A percentile compares a stretch with the other conserved stretches of the same genome.
These are phyloP conservation scores for Picathartes gymnocephalus DNA, from an alignment of 2,113 vertebrate species.

Conservation along the genomic window DNA sequence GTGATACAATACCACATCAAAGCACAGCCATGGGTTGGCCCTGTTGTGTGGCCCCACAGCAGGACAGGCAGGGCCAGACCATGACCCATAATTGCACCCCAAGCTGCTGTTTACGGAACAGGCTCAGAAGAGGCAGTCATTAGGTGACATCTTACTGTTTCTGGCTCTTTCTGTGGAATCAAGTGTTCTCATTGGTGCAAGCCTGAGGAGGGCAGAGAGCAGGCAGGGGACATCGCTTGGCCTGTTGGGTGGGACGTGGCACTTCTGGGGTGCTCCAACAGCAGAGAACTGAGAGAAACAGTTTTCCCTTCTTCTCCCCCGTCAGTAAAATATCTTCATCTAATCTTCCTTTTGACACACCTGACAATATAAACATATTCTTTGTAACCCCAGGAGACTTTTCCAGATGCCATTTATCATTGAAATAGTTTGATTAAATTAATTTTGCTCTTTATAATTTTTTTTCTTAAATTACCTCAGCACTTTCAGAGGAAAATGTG, in stretches of 20 bases:
- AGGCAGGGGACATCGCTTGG: background rate
- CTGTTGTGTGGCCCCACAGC: fast-evolving
- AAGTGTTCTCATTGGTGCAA: background rate
- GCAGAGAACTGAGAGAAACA: background rate
- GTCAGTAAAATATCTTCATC: background rate
- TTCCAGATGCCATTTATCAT: background rate
- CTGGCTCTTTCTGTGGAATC: background rate
- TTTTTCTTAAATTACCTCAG: conserved; percentile 19
- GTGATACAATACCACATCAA: fast-evolving
- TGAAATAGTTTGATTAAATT: conserved; percentile 30
- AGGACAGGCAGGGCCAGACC: background rate
- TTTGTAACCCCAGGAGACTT: background rate
- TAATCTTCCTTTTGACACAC: background rate
- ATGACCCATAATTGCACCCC: background rate
- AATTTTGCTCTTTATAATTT: conserved; percentile 12
- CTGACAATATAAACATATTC: background rate
- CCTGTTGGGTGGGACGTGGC: fast-evolving
- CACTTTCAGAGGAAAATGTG: background rate
- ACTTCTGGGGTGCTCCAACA: background rate
- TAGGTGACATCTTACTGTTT: background rate
- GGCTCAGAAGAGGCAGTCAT: background rate
- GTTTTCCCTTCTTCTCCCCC: background rate
- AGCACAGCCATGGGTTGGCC: fast-evolving
- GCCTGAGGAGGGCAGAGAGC: background rate
- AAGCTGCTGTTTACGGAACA: background rate